Evolutionary conservation across 2,888 invertebrate species (phyloP).

Genomic region (Nephrotoma flavescens): DNA sequence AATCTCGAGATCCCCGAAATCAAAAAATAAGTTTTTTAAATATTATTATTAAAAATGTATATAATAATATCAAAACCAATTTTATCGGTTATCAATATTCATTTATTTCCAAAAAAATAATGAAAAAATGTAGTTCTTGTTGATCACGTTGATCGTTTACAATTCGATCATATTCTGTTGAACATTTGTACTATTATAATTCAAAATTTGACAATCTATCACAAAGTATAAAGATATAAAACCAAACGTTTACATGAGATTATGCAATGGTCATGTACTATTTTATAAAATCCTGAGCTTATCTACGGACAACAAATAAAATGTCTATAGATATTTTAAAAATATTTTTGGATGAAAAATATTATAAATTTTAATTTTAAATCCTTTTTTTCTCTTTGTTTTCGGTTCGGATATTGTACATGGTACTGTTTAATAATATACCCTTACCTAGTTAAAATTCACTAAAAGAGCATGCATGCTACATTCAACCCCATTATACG

Average conservation of each 20-base stretch:
- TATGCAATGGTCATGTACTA: background rate
- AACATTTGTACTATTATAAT: background rate
- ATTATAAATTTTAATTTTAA: background rate
- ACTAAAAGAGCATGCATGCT: background rate
- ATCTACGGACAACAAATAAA: background rate
- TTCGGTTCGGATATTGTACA: background rate
- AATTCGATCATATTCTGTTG: background rate
- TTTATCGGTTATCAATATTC: no score
- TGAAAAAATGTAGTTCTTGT: no score
- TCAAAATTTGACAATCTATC: background rate
- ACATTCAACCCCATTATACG: background rate
- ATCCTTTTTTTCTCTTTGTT: background rate
- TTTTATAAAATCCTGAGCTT: background rate
- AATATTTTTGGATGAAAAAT: background rate
- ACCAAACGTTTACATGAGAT: background rate
- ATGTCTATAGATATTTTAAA: background rate
- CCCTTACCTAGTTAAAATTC: background rate
- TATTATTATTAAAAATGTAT: no score
- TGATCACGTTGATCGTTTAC: no score
- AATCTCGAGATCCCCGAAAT: no score
- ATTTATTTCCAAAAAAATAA: no score
- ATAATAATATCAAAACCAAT: no score
- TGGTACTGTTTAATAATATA: background rate
- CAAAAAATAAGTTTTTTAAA: no score
- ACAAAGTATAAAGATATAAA: background rate